Evolutionary conservation across 2,888 invertebrate genomes (phyloP), one percentile per base, ranked within the genome.

Genomic region (Platycnemis pennipes): DNA sequence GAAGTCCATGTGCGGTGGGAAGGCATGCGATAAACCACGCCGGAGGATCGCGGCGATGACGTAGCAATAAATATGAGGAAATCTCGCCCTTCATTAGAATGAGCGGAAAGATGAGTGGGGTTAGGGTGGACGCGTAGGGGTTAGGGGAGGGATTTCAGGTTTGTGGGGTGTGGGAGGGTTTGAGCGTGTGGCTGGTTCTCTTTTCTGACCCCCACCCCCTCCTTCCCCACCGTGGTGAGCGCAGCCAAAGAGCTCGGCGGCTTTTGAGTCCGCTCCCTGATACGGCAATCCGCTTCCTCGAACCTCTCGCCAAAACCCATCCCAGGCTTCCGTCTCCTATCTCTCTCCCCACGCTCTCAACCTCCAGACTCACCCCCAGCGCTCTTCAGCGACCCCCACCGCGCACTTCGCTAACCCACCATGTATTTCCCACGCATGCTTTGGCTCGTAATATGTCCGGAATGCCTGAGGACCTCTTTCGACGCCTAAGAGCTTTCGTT

Each of bases 381-480:
- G 13, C 37, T 22, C 13, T 49, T 37, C 46, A 22, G 7, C 22
- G n/a, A n/a, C 87, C n/a, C 45, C 45, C n/a, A 19, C 56, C 7
- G 37, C 11, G 42, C 26, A 8, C 13, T 37, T 22, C 44, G 7
- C 42, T 26, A 11, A 26, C 13, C 26, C 42, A 11, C 88, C 88
- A 49, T 49, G 31, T 77, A 16, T 77, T 37, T 77, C 63, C 63
- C 63, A 45, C 91, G 63, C 22, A 11, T 91, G 45, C 91, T 63
- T 91, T 63, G 49, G 44, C 44, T 5, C 69, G n/a, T 91, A 63
- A 91, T 63, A 91, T 69, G 91, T 44, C 53, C 91, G 63, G 91
- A 91, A 91, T 91, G 91, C 91, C n/a, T 26, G 44, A 91, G 44
- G 63, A n/a, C 63, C 56, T 91, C 91, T 91, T n/a, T 31, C 37